Evolutionary conservation across 2,888 invertebrate species (phyloP), one percentile per base, ranked within the genome.

Genomic region (Apoda limacodes): DNA sequence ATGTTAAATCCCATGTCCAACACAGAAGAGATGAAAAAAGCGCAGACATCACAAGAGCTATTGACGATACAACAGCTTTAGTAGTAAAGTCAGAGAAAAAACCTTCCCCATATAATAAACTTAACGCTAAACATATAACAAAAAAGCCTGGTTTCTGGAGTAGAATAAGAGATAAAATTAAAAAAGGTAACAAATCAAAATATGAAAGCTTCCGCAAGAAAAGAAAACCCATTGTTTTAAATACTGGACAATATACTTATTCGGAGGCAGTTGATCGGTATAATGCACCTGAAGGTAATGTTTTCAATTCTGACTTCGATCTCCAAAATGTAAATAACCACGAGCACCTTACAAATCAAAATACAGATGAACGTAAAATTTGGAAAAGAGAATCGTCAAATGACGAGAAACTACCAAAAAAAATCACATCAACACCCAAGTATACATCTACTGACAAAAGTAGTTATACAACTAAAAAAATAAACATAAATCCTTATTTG

Each of bases 1-100:
- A 48, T 36, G 43, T 45, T 5, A 48, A 42, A 35, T 32, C 43
- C 2, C 27, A 39, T 0, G 43, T 45, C 9, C 43, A 47, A 21
- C 38, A 40, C 20, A 48, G 39, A 28, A 29, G 32, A 37, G 33
- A 36, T 10, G 34, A 42, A 7, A 45, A 22, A 7, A 29, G 37
- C n/a, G n/a, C n/a, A 20, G 25, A 32, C 9, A 25, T 19, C 12
- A 32, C 22, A 2, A 34, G 39, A 14, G 20, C 25, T 13, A 9
- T 11, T 17, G 26, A 28, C 30, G 30, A 36, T 32, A 22, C 15
- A 25, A 37, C n/a, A n/a, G n/a, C n/a, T n/a, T n/a, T n/a, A n/a
- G n/a, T n/a, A n/a, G n/a, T n/a, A n/a, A n/a, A n/a, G n/a, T n/a
- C 19, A 34, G 30, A 29, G 26, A 28, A 31, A 25, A 17, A 25